phyloP scores from a whole-genome alignment of 2,797 vertebrate species.

The Eleutherodactylus coqui region DNA sequence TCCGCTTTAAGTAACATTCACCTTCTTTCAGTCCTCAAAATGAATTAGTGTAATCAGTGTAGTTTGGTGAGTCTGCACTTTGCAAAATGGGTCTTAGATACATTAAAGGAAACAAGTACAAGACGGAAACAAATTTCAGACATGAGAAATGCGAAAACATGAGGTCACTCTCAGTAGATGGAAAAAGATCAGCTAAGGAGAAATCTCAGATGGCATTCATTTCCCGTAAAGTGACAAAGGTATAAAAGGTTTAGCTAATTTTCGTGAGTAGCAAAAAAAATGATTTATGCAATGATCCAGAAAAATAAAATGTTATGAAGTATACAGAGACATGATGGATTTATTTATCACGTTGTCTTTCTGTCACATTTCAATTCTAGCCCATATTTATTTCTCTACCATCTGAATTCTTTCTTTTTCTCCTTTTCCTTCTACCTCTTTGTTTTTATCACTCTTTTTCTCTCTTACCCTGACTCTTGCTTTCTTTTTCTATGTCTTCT shows the following conservation, averaged over 20 bases:
- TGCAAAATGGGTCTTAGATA: constrained; percentile 28
- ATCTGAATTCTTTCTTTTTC: neutral
- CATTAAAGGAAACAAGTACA: constrained; percentile 19
- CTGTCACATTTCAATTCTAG: neutral
- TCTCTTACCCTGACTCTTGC: neutral
- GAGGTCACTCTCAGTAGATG: neutral
- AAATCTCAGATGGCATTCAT: constrained; percentile 15
- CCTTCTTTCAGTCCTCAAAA: constrained; percentile 20
- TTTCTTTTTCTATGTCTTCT: neutral
- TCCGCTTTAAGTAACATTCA: constrained; percentile 23
- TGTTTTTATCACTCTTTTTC: neutral
- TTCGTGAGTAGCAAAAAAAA: neutral
- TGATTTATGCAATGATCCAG: neutral
- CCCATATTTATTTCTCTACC: neutral
- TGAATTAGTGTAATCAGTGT: constrained; percentile 27
- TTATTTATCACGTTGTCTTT: neutral
- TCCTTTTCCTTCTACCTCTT: neutral
- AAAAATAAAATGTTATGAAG: constrained; percentile 20
- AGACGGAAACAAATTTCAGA: constrained; percentile 31
- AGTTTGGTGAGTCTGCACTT: constrained; percentile 30
- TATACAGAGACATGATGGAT: neutral
- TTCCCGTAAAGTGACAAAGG: constrained; percentile 6
- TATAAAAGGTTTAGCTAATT: neutral
- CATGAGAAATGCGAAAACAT: constrained; percentile 2
- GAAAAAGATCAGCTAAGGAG: neutral